Conservation (phyloP, 92 coral and sea anemone genomes). For the Nematostella vectensis region DNA sequence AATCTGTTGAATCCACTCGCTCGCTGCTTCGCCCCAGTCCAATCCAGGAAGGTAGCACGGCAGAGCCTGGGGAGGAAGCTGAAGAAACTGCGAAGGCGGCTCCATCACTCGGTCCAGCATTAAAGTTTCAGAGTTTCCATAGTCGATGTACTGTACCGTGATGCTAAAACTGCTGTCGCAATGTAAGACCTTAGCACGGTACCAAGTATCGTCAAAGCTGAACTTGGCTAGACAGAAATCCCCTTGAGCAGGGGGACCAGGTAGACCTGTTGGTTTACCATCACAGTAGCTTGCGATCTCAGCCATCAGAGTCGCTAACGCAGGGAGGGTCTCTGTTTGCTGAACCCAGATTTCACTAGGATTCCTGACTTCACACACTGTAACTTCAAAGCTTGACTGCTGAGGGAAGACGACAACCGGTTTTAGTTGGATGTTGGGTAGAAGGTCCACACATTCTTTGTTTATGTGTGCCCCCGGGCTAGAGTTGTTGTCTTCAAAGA, state of each 20-base stretch:
- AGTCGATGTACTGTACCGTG: slow-evolving; percentile 62
- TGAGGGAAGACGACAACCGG: slow-evolving; percentile 26
- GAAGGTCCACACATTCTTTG: slow-evolving; percentile 25
- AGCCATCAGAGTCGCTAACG: slow-evolving; percentile 25
- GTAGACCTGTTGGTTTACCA: slow-evolving; percentile 11
- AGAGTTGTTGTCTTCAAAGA: slow-evolving; percentile 32
- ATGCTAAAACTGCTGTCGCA: slow-evolving; percentile 16
- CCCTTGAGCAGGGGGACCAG: slow-evolving; percentile 30
- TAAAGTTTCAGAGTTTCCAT: slow-evolving; percentile 64
- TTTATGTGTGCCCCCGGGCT: slow-evolving; percentile 30
- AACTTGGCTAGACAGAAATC: slow-evolving; percentile 59
- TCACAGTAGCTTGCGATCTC: slow-evolving; percentile 40
- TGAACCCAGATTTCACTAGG: slow-evolving; percentile 74
- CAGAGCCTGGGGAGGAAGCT: slow-evolving; percentile 54
- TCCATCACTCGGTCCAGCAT: slow-evolving; percentile 30
- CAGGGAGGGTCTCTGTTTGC: slow-evolving; percentile 22
- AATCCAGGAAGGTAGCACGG: slow-evolving; percentile 60
- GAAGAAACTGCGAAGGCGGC: slow-evolving; percentile 25
- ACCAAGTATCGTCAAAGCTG: slow-evolving; percentile 58
- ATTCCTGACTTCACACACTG: slow-evolving; percentile 47
- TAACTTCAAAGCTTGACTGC: slow-evolving; percentile 43
- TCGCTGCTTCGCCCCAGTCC: slow-evolving; percentile 37
- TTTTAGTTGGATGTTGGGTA: slow-evolving; percentile 8
- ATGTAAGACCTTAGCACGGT: slow-evolving; percentile 58
- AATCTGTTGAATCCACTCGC: slow-evolving; percentile 38